A percentile compares a stretch with the other conserved stretches of the same genome.
These are phyloP conservation scores for Sciurus carolinensis DNA, from an alignment of 2,797 vertebrate species.

Conservation along the genomic window DNA sequence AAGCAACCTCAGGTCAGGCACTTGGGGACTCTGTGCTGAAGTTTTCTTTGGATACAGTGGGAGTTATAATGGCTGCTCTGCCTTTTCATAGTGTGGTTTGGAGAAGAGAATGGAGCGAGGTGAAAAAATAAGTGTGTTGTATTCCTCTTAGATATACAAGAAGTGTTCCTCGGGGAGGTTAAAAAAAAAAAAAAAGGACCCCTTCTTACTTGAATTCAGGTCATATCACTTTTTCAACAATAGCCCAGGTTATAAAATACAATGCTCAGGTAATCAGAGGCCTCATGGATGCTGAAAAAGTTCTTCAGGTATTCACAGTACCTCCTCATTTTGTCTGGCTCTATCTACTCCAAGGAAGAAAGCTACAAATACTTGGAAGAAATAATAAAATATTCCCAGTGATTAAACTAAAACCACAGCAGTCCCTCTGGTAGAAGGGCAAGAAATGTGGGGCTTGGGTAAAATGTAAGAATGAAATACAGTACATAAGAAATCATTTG, in stretches of 20 bases:
- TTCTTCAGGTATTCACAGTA: background rate
- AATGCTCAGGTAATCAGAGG: background rate
- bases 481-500: background rate
- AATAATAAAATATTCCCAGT: background rate
- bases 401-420: background rate
- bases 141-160: background rate
- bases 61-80: background rate
- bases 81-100: background rate
- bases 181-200: background rate
- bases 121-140: background rate
- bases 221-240: background rate
- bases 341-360: constrained; percentile 31
- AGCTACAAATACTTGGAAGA: background rate
- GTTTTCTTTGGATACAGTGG: background rate
- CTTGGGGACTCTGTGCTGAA: background rate
- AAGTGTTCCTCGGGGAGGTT: background rate
- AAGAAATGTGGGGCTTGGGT: background rate
- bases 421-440: background rate
- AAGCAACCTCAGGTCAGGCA: background rate
- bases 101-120: background rate
- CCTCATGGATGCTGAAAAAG: constrained; percentile 40
- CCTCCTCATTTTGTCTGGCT: background rate
- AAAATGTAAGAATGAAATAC: constrained; percentile 4
- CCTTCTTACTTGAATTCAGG: background rate
- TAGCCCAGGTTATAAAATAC: background rate